Evolutionary conservation across 2,888 invertebrate species (phyloP).

Genomic region (Leptothorax acervorum): DNA sequence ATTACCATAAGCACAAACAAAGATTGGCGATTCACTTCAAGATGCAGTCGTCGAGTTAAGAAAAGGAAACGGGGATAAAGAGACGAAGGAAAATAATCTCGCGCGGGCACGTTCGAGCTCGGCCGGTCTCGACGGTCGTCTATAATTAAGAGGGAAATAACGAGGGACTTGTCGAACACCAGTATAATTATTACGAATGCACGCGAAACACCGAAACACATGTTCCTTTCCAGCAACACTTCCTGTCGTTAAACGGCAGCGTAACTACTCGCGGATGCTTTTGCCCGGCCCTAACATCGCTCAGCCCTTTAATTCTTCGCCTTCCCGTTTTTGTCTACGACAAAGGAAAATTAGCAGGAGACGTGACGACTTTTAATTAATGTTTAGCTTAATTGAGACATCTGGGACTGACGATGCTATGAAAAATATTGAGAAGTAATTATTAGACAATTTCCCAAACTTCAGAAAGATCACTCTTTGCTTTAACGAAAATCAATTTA

Average conservation of each 20-base stretch:
- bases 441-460: not conserved
- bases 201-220: conserved; percentile 82
- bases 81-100: conserved; percentile 35
- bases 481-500: not conserved
- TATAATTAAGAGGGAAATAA: conserved; percentile 78
- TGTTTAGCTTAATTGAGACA: conserved; percentile 6
- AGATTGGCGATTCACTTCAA: not conserved
- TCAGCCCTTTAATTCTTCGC: conserved; percentile 2
- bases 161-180: conserved; percentile 78
- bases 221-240: conserved; percentile 82
- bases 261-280: conserved; percentile 75
- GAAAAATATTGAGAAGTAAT: not conserved
- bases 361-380: conserved; percentile 42
- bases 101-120: conserved; percentile 37
- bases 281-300: conserved; percentile 12
- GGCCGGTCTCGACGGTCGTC: conserved; percentile 49
- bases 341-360: conserved; percentile 34
- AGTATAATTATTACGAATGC: conserved; percentile 80
- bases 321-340: conserved; percentile 15
- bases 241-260: conserved; percentile 84
- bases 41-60: not conserved
- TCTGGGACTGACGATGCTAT: not conserved
- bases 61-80: not conserved
- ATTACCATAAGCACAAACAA: conserved; percentile 38
- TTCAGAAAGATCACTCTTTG: not conserved